Conservation (phyloP, 2,113 vertebrate genomes). For the Leucoraja erinaceus region DNA sequence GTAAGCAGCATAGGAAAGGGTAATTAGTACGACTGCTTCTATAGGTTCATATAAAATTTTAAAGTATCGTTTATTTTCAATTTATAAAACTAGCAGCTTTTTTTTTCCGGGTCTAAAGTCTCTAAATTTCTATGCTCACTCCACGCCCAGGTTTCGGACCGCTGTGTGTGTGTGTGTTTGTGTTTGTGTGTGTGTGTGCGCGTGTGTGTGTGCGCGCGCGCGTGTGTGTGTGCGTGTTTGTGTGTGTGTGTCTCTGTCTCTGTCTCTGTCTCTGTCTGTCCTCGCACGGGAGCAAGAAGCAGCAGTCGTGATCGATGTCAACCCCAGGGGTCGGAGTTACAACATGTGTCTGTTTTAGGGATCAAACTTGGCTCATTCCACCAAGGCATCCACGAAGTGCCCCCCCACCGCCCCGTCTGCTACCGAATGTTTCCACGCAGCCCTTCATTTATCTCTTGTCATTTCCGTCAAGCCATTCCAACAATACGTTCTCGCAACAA, state of each 20-base stretch:
- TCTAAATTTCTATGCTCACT: conserved; percentile 10
- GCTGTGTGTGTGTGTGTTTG: no score
- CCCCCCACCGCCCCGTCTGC: background rate
- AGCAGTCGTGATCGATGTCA: background rate
- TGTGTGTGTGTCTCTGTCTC: no score
- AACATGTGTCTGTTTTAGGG: background rate
- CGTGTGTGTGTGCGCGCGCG: no score
- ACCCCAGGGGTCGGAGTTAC: background rate
- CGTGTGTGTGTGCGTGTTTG: no score
- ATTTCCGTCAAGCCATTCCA: background rate
- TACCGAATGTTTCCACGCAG: background rate
- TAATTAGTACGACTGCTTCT: background rate
- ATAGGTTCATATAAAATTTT: conserved; percentile 24
- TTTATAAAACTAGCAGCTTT: conserved; percentile 1
- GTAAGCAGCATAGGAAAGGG: background rate
- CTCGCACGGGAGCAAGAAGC: background rate
- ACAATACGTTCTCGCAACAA: no score
- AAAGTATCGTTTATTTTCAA: conserved; percentile 23
- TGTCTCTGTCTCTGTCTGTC: no score
- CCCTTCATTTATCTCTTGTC: background rate
- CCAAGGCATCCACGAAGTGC: background rate
- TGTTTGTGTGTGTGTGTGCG: no score
- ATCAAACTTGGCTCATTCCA: background rate
- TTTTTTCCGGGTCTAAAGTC: background rate
- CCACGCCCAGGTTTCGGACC: background rate